Conservation (phyloP, 2,113 vertebrate genomes). For the Rhadina sibilatrix region DNA sequence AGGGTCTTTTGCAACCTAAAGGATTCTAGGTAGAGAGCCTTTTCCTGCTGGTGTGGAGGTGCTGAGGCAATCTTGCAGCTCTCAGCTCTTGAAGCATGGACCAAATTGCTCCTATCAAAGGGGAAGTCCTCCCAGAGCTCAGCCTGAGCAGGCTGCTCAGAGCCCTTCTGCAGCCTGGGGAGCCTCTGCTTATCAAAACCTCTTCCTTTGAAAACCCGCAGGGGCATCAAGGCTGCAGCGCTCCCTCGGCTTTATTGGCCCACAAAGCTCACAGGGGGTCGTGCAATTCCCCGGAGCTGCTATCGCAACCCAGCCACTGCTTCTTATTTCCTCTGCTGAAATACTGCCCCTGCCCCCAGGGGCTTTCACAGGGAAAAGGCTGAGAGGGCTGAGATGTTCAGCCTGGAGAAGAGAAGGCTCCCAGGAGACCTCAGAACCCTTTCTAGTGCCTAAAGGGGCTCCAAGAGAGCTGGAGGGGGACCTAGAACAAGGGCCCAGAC, state of each 20-base stretch:
- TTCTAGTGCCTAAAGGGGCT: background rate
- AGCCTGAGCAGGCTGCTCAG: background rate
- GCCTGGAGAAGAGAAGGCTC: background rate
- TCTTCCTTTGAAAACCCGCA: background rate
- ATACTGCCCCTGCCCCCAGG: rapidly evolving
- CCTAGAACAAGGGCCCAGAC: background rate
- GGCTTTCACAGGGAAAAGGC: background rate
- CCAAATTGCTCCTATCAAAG: background rate
- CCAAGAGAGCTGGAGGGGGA: background rate
- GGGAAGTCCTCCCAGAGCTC: background rate
- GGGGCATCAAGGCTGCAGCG: background rate
- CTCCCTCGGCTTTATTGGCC: rapidly evolving
- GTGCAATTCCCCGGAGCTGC: rapidly evolving
- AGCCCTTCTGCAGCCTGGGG: background rate
- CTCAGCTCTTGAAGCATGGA: background rate
- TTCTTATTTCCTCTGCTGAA: background rate
- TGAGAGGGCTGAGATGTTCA: background rate
- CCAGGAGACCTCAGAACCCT: background rate
- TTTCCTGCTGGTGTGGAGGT: background rate
- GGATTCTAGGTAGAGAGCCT: background rate
- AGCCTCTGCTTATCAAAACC: background rate
- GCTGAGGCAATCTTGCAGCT: background rate
- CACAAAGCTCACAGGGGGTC: background rate
- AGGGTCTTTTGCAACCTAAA: background rate
- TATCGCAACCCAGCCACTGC: background rate